Conservation (phyloP, 2,113 vertebrate species). For the Cyphotilapia sp. region DNA sequence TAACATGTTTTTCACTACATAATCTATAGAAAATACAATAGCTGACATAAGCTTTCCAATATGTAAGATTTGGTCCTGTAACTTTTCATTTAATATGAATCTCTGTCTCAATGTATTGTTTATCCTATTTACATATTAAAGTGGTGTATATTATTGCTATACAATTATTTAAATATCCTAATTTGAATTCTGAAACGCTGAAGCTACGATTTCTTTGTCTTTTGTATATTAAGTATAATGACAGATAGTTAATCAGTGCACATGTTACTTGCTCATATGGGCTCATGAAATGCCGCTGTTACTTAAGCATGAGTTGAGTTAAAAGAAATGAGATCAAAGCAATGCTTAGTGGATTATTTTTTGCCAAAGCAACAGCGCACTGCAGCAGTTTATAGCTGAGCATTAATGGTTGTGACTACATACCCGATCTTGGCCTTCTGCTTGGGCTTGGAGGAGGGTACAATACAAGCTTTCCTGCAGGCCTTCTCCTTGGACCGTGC, state of each 20-base stretch:
- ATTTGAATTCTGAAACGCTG: neutral
- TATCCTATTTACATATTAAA: neutral
- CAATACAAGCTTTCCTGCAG: constrained; percentile 81
- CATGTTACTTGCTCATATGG: neutral
- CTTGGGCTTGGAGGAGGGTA: constrained; percentile 83
- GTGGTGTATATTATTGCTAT: neutral
- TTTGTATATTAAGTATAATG: neutral
- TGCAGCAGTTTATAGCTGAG: neutral
- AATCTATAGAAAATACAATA: neutral
- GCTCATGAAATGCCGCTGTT: neutral
- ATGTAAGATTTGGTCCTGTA: neutral
- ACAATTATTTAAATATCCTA: neutral
- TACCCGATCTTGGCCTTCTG: constrained; percentile 96
- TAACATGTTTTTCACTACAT: neutral
- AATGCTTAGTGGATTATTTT: neutral
- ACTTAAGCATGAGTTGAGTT: neutral
- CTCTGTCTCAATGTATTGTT: neutral
- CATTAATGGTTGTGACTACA: constrained; percentile 14
- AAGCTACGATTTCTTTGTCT: neutral
- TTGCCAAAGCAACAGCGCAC: neutral
- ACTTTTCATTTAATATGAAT: neutral
- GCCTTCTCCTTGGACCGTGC: constrained; percentile 80
- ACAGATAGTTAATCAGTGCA: neutral
- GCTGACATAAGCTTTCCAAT: neutral
- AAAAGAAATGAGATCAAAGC: constrained; percentile 1